Base-by-base conservation (phyloP, 2,113 vertebrate species). In the Calidris pugnax region DNA sequence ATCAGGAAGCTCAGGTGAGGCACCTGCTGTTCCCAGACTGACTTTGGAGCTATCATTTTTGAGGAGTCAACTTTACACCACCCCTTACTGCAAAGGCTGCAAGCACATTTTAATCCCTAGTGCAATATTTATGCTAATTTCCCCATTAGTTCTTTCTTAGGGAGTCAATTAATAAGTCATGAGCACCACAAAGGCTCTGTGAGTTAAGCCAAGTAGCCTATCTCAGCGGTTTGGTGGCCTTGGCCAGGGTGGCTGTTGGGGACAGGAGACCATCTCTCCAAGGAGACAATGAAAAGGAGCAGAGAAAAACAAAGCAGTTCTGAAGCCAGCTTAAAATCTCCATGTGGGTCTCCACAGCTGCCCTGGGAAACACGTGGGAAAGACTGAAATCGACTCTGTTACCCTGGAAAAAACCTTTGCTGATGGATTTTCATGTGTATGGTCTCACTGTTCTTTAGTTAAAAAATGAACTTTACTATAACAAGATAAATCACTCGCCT, bases 371-470 rank as follows among this genome's bases (percentile, higher is more conserved):
- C 24, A 71, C 0, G 0, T 7, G 72, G 55, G 33, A 37, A 77
- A 90, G 84, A 28, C 45, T 59, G 64, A 89, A 93, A 90, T 35
- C 18, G 55, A 5, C 32, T 32, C 27, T 32, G 30, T 39, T 79
- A 53, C 22, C 48, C 85, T 74, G 72, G 56, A 84, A 92, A 90
- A 90, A 94, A 78, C 11, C n/a, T 83, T 47, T 78, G 83, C 76
- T 94, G 86, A 75, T 92, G 86, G 91, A 81, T 95, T 92, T 95
- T 67, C 69, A 45, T 43, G 60, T 53, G 50, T 33, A 35, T 4
- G 1, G 76, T 64, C 74, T 73, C 14, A 2, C 72, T 69, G 17
- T 45, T 73, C 72, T 77, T 62, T 22, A 66, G 81, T 67, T 87
- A 56, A 91, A 94, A 92, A 93, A 91, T 75, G 37, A 89, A 89